Base-by-base conservation (phyloP, 2,888 invertebrate species). In the Erebia palarica region DNA sequence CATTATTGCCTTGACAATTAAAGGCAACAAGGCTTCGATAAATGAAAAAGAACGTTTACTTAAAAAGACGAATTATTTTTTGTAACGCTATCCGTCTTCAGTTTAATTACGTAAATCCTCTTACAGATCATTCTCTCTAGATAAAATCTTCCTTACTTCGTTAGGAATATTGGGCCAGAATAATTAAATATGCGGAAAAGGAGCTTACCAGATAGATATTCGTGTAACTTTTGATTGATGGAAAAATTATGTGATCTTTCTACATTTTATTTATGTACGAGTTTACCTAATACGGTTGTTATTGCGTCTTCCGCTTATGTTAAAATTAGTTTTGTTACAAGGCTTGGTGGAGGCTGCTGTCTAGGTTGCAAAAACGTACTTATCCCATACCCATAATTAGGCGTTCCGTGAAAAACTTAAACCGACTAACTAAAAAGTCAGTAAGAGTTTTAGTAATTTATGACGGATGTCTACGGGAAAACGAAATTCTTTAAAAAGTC, bases 81-180 rank as follows among this genome's bases (percentile, higher is more conserved):
- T 49, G 21, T 66, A 57, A 57, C 14, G 57, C 66, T 58, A 66
- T 68, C 82, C 77, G 81, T 83, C 82, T 80, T 81, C 82, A 78
- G 84, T 90, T 88, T 90, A 91, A 90, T 90, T 90, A 89, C 85
- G 83, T 81, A 87, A 91, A 91, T 90, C 89, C 87, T 85, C 87
- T 89, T 87, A 84, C 82, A 78, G 81, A 79, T 81, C 82, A 83
- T 87, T 82, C 80, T 85, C 82, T 81, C 77, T n/a, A 58, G 84
- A 86, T 85, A 79, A 84, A 84, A 85, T 86, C 82, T 85, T 78
- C 86, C 82, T 85, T 78, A 78, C 77, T 78, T 75, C 80, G 74
- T 81, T 79, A 79, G 79, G 77, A 84, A 78, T 82, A 82, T 78
- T 75, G 77, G 76, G 76, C 81, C 79, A 79, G 82, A 81, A 80